Conservation (phyloP, 2,113 vertebrate genomes). For the Pipa parva region DNA sequence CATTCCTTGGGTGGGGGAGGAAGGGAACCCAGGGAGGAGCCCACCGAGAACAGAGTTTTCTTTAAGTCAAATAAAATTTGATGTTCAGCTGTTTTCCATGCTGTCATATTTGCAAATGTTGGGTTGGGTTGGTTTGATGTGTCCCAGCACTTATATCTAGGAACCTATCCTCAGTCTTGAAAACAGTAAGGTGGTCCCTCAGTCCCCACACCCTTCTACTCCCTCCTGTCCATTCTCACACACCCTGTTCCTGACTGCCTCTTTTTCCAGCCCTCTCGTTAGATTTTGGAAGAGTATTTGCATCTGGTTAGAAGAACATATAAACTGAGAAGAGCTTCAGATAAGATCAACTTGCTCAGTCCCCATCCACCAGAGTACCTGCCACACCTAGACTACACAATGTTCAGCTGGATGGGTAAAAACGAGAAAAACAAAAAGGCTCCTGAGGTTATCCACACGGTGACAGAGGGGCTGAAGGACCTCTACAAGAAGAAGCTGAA, state of each 20-base stretch:
- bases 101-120: neutral
- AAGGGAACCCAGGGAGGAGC: constrained; percentile 19
- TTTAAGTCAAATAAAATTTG: neutral
- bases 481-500: constrained; percentile 80
- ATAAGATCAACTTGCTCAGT: neutral
- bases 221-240: constrained; percentile 19
- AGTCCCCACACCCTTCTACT: constrained; percentile 15
- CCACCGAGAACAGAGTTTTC: neutral
- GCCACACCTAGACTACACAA: constrained; percentile 41
- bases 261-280: constrained; percentile 21
- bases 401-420: constrained; percentile 87
- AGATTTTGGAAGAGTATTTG: constrained; percentile 7
- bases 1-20: constrained; percentile 35
- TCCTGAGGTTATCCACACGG: constrained; percentile 81
- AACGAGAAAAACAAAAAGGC: constrained; percentile 66
- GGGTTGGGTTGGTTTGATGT: neutral
- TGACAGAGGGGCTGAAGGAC: constrained; percentile 79
- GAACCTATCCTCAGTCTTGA: neutral
- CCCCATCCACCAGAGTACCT: neutral
- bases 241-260: constrained; percentile 39
- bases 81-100: constrained; percentile 23
- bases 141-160: neutral
- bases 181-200: neutral
- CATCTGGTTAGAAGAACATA: constrained; percentile 7
- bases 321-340: neutral